Evolutionary conservation across 2,888 invertebrate species (phyloP).

Genomic region (Apodemia mormo): DNA sequence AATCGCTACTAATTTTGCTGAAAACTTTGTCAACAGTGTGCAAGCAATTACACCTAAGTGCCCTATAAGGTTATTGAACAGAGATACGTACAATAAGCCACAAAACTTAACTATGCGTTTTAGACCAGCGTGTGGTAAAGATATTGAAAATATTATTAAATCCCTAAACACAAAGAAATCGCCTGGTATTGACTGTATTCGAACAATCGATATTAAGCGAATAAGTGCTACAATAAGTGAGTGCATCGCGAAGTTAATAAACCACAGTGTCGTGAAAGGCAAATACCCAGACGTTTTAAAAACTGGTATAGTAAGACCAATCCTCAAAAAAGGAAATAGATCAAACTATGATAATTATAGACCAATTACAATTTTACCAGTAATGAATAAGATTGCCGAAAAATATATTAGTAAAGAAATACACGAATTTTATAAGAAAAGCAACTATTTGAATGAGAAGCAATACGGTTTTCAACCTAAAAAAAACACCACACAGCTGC

Average conservation of each 20-base stretch:
- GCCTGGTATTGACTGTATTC: constrained; percentile 25
- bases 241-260: constrained; percentile 25
- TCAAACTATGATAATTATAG: constrained; percentile 28
- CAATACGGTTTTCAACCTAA: constrained; percentile 26
- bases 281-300: constrained; percentile 30
- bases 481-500: constrained; percentile 36
- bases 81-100: background rate
- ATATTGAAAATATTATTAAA: background rate
- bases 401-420: constrained; percentile 27
- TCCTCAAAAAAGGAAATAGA: constrained; percentile 28
- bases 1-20: constrained; percentile 25
- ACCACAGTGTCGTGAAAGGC: constrained; percentile 21
- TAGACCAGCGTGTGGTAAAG: background rate
- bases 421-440: constrained; percentile 21
- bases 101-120: background rate
- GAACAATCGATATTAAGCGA: constrained; percentile 26
- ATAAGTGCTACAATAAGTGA: background rate
- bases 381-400: constrained; percentile 30
- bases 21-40: background rate
- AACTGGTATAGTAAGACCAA: constrained; percentile 31
- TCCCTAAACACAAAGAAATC: background rate
- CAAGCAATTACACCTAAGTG: background rate
- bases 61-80: background rate
- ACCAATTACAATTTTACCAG: constrained; percentile 33
- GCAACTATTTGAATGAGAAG: constrained; percentile 22